phyloP scores from a whole-genome alignment of 1,140 invertebrate genomes.

The Zaprionus tsacasi region DNA sequence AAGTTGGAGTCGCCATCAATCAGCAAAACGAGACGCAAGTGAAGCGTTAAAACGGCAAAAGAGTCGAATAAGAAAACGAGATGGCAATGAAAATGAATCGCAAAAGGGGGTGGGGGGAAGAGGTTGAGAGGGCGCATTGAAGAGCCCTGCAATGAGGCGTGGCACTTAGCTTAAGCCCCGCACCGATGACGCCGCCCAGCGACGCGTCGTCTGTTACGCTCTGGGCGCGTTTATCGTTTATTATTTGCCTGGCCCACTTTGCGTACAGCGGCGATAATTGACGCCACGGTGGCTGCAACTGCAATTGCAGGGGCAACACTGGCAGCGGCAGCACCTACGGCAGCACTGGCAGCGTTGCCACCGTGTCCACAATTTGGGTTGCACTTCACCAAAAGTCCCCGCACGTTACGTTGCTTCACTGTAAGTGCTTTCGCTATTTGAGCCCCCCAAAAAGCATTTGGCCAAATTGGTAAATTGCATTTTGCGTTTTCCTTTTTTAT shows the following conservation, averaged over 20 bases:
- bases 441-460: constrained; percentile 43
- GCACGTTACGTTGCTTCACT: constrained; percentile 31
- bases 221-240: constrained; percentile 65
- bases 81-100: constrained; percentile 48
- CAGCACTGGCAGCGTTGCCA: constrained; percentile 3
- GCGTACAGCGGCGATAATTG: constrained; percentile 72
- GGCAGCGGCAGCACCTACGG: constrained; percentile 19
- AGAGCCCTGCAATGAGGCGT: constrained; percentile 30
- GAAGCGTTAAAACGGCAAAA: constrained; percentile 74
- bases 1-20: constrained; percentile 74
- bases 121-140: not conserved
- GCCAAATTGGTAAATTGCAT: constrained; percentile 53
- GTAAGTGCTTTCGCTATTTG: constrained; percentile 67
- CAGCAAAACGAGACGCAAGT: constrained; percentile 70
- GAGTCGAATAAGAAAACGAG: constrained; percentile 52
- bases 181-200: constrained; percentile 16
- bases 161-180: constrained; percentile 71
- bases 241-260: constrained; percentile 80
- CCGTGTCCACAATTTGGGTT: constrained; percentile 61
- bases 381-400: constrained; percentile 70
- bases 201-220: constrained; percentile 38
- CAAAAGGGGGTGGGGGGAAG: not conserved
- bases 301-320: constrained; percentile 21
- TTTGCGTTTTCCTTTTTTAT: constrained; percentile 13
- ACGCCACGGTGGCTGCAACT: constrained; percentile 79